Base-by-base conservation (phyloP, 2,888 invertebrate genomes). In the Scaptomyza polygonia region DNA sequence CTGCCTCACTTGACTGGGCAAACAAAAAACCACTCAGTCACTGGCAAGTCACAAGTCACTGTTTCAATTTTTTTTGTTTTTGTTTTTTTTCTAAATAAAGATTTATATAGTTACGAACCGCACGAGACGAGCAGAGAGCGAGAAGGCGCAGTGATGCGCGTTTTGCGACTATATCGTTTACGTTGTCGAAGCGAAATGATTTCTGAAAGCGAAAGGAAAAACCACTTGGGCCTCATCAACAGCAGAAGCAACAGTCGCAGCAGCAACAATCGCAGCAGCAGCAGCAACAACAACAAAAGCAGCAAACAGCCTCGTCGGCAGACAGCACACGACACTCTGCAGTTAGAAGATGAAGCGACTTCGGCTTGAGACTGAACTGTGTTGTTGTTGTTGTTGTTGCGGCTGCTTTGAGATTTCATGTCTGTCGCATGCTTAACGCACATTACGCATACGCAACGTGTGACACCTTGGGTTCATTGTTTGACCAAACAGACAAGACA, bases 141-240 rank as follows among this genome's bases (percentile, higher is more conserved):
- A 77, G 78, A 75, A 39, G 73, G 78, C 75, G 76, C 75, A 75
- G 70, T 75, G 86, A 88, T 89, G 91, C 91, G 89, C 90, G 89
- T 82, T 86, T 79, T 90, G 89, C 88, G 89, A 90, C 91, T 89
- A 88, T 84, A 89, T 89, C 87, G 91, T 90, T 88, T 85, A 90
- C 90, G 89, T 89, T 88, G 88, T 90, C 89, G 86, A 91, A 89
- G 86, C 90, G 89, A 90, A 91, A 90, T 91, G 91, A 91, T 89
- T 89, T 89, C 86, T 86, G 86, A 91, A 90, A 90, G 88, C 88
- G 90, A 91, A 91, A 91, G 90, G 89, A 90, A 89, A 79, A 90
- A 89, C 90, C 91, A 87, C 88, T 85, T 88, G 77, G 88, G 88
- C 89, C 89, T 9, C 66, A 67, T 51, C 63, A 54, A 45, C 69